Base-by-base conservation (phyloP, 2,797 vertebrate species). In the Xenopus petersii region DNA sequence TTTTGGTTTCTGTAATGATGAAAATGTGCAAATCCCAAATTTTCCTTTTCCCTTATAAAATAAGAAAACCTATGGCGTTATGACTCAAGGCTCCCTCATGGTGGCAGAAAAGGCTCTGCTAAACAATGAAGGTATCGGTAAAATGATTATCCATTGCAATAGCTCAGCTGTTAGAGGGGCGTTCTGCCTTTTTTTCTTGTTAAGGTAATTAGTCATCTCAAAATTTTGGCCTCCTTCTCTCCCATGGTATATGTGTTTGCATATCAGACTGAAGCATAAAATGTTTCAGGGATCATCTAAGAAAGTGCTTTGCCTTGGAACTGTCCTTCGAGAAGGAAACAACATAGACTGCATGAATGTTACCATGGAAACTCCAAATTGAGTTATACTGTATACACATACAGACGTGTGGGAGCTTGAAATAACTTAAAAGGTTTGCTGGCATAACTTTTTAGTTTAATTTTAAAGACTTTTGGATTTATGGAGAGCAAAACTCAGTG, bases 191-290 rank as follows among this genome's bases (percentile, higher is more conserved):
- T 64, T 49, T 36, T 56, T 30, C 70, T 68, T 17, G 33, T 49
- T 64, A 59, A 59, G 70, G 70, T 77, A 68, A 77, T 77, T 77
- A 77, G 73, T 77, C 75, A 77, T 73, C 70, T 64, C 49, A 33
- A 67, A 77, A n/a, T 77, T 73, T 73, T 77, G 54, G 36, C 51
- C 21, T 49, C 75, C 49, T 61, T 13, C 48, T 72, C 75, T 73
- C 63, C 64, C 15, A 70, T 30, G 75, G 75, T 73, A 58, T 55
- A 77, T 59, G 70, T 68, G 51, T 77, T 77, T 77, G 58, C 26
- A 2, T 30, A 30, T 30, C 26, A 30, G 26, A 70, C 36, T 73
- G 70, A 77, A 73, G 59, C 70, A 64, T 49, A 73, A 48, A 73
- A 72, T 64, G 47, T 51, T 51, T 26, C 13, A 64, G 70, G 70